Percentiles rank a stretch among this genome's conserved stretches.
Conservation (phyloP, 2,113 vertebrate genomes). For the Chionis minor region DNA sequence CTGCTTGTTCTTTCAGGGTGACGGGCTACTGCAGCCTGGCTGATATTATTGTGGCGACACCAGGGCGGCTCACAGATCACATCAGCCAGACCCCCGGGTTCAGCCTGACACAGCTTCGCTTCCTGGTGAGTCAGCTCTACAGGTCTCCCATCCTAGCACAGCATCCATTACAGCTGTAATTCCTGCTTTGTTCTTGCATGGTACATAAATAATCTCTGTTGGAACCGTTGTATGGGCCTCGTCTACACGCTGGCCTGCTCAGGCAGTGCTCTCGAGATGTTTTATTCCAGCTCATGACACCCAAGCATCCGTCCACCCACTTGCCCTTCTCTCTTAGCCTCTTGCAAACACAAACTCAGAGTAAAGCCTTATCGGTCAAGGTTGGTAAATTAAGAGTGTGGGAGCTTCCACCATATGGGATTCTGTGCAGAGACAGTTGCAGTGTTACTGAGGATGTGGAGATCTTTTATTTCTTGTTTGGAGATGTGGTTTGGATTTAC, state of each 20-base stretch:
- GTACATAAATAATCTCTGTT: not conserved
- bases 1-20: constrained; percentile 56
- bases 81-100: constrained; percentile 86
- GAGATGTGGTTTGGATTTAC: not conserved
- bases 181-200: not conserved
- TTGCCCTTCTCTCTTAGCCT: not conserved
- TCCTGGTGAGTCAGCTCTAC: constrained; percentile 82
- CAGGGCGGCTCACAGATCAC: constrained; percentile 94
- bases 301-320: not conserved
- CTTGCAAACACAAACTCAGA: not conserved
- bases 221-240: not conserved
- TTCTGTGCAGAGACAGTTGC: not conserved
- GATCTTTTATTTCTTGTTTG: not conserved
- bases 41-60: constrained; percentile 92
- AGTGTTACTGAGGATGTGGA: not conserved
- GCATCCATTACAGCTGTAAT: not conserved
- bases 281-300: not conserved
- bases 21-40: constrained; percentile 81
- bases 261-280: not conserved
- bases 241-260: not conserved
- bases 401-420: not conserved
- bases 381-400: not conserved
- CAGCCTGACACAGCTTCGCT: constrained; percentile 86
- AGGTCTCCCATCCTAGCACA: not conserved
- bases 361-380: not conserved